Evolutionary conservation across 2,797 vertebrate species (phyloP).

Genomic region (Acipenser transmontanus): DNA sequence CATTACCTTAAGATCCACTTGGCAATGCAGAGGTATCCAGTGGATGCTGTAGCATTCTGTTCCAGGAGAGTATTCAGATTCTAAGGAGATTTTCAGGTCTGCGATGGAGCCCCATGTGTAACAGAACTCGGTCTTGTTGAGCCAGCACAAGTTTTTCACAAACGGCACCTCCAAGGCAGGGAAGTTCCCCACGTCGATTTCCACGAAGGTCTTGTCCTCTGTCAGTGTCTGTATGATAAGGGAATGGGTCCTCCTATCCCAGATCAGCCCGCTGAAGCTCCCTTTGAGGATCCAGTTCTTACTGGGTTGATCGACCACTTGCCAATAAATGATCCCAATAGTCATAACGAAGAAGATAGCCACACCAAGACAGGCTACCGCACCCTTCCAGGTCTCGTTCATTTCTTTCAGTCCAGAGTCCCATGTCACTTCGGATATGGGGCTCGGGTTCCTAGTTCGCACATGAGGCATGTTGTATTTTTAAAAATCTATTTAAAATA

Average conservation of each 20-base stretch:
- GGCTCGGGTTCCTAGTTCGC: conserved; percentile 70
- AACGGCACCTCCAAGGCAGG: conserved; percentile 70
- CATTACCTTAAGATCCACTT: conserved; percentile 74
- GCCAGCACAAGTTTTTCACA: conserved; percentile 78
- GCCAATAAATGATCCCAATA: conserved; percentile 91
- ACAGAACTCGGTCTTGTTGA: conserved; percentile 81
- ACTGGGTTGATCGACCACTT: conserved; percentile 84
- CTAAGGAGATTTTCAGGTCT: conserved; percentile 71
- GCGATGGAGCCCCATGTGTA: conserved; percentile 80
- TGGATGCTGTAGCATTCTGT: conserved; percentile 78
- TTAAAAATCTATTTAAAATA: conserved; percentile 34
- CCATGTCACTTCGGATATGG: conserved; percentile 74
- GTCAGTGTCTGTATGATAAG: conserved; percentile 73
- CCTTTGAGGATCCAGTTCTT: conserved; percentile 88
- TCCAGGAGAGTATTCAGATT: conserved; percentile 49
- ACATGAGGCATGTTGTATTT: conserved; percentile 68
- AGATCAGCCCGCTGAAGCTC: conserved; percentile 72
- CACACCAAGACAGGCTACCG: conserved; percentile 79
- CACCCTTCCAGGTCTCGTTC: conserved; percentile 89
- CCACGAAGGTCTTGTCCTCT: conserved; percentile 65
- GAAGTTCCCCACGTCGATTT: conserved; percentile 70
- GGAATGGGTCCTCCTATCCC: conserved; percentile 75
- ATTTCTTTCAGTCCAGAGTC: conserved; percentile 78
- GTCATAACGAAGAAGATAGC: conserved; percentile 87
- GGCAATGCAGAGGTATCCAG: conserved; percentile 77